Conservation (phyloP, 2,797 vertebrate genomes). For the Myiothlypis chrysogaster region DNA sequence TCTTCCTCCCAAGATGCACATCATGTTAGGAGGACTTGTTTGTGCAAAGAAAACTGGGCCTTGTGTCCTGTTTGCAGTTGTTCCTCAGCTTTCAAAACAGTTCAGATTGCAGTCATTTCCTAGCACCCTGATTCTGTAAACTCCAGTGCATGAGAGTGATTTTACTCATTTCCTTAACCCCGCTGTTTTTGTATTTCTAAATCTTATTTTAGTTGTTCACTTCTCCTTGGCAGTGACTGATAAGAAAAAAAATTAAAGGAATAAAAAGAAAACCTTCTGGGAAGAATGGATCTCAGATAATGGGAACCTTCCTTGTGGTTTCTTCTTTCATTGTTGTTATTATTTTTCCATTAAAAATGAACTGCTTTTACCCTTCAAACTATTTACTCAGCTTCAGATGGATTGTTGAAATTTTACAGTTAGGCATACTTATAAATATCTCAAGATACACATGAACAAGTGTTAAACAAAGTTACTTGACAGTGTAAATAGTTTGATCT, state of each 20-base stretch:
- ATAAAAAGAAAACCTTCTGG: background rate
- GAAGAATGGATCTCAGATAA: slow-evolving; percentile 13
- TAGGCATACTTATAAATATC: background rate
- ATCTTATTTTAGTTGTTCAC: background rate
- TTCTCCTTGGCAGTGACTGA: slow-evolving; percentile 2
- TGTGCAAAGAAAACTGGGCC: background rate
- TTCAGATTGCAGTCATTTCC: background rate
- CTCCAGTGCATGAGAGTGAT: background rate
- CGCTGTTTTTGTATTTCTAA: slow-evolving; percentile 15
- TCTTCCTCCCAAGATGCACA: background rate
- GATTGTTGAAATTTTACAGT: background rate
- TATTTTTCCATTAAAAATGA: slow-evolving; percentile 21
- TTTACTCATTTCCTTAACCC: background rate
- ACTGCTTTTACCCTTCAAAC: slow-evolving; percentile 10
- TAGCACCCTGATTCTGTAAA: background rate
- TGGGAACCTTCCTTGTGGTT: slow-evolving; percentile 6
- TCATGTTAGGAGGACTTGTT: background rate
- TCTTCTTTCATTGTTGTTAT: background rate
- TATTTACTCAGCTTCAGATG: slow-evolving; percentile 15
- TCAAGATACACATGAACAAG: background rate
- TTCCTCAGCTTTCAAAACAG: background rate
- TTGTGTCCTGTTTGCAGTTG: background rate
- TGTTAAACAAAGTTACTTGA: background rate
- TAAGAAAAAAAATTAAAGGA: background rate
- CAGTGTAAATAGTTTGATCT: background rate